Base-by-base conservation (phyloP, 2,113 vertebrate genomes). In the Pithys albifrons region DNA sequence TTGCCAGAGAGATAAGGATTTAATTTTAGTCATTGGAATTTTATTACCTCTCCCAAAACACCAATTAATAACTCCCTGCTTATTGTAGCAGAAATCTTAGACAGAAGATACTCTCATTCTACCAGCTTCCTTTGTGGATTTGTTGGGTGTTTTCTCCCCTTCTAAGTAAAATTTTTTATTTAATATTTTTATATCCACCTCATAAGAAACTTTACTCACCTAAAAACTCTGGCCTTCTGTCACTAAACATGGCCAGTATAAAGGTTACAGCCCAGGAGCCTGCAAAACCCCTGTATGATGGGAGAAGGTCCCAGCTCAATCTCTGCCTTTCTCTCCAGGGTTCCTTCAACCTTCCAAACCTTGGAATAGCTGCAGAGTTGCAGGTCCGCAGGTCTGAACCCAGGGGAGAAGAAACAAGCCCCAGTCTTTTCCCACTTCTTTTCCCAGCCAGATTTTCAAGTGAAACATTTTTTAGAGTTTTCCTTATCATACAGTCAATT, bases 31-130 rank as follows among this genome's bases (percentile, higher is more conserved):
- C 33, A 2, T 4, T 74, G 46, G 66, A 80, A 76, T 70, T 70
- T 91, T 67, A 89, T 84, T 89, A 87, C 69, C 14, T 78, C 61
- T 89, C 77, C 77, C 87, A 77, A 84, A 93, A 79, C 54, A 87
- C 22, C 43, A 77, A 39, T 73, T 92, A 86, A 76, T 88, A 72
- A 74, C 80, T 80, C 67, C 31, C 33, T 84, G 24, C 69, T 90
- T 89, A 59, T 64, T 94, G 52, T 55, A 93, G 37, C 52, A 87
- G 80, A 95, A 92, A 39, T 74, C 41, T 51, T 86, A 39, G 49
- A 51, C 20, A 91, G 5, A 35, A 69, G 20, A 31, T 7, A n/a
- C 3, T 58, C 80, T 89, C 69, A 23, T 48, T 76, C 41, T 62
- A 57, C 18, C 29, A 69, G 2, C 24, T 76, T 61, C 33, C 41